Base-by-base conservation (phyloP, 1,140 invertebrate species). In the Augochlora pura region DNA sequence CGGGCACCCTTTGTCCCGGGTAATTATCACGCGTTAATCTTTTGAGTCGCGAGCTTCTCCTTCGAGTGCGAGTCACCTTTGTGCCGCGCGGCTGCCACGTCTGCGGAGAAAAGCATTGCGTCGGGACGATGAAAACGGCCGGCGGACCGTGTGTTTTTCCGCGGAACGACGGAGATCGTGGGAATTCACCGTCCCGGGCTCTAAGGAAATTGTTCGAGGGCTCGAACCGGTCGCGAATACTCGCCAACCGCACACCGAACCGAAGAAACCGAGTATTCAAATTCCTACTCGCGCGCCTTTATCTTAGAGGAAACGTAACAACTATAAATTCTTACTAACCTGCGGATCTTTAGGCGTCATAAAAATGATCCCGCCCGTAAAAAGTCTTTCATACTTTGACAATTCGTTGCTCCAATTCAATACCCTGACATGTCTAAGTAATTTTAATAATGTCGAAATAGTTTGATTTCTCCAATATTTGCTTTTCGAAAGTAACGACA, bases 31-130 rank as follows among this genome's bases (percentile, higher is more conserved):
- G 54, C 54, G 54, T 23, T 57, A 57, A 57, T 57, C 54, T 57
- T 57, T 57, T 57, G 54, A 57, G 54, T n/a, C 54, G 54, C 54
- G 54, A 9, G 54, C 54, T 57, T n/a, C n/a, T 57, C n/a, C 54
- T 57, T 23, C 54, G 54, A 57, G 54, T 8, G 21, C 54, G 54
- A 57, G 21, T 8, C 54, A n/a, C 54, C 54, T 57, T 57, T 57
- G 54, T 57, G 21, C 7, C 54, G 49, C 54, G 49, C n/a, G 54
- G n/a, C 54, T 7, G 54, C 5, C 16, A 52, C 14, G 49, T 52
- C 49, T 52, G 54, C 54, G 54, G 18, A 9, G 54, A n/a, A 57
- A n/a, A 7, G 54, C n/a, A n/a, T 57, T n/a, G 18, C 49, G n/a
- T 46, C 42, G 42, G 42, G 6, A 7, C 21, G 7, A 57, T n/a